Conservation (phyloP, 1,140 invertebrate species). For the Zaprionus vittiger region DNA sequence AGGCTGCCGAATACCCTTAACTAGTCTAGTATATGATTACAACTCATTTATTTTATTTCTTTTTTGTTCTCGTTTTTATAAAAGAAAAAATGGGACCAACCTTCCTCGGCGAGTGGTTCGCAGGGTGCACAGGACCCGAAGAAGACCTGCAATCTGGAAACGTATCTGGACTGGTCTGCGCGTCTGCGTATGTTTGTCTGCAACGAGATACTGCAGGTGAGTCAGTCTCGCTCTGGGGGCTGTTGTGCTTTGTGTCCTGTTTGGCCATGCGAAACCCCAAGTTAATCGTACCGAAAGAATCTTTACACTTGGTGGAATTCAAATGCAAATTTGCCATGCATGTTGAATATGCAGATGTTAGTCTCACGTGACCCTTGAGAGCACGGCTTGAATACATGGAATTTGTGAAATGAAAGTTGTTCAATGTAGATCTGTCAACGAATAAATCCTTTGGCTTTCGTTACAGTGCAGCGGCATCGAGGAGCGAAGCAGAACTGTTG, state of each 20-base stretch:
- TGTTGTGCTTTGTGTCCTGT: neutral
- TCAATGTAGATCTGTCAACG: slow-evolving; percentile 13
- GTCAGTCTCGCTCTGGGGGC: neutral
- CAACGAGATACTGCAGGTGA: slow-evolving; percentile 84
- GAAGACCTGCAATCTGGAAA: slow-evolving; percentile 84
- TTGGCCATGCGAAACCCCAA: slow-evolving; percentile 15
- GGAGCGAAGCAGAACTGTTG: slow-evolving; percentile 67
- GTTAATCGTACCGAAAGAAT: slow-evolving; percentile 55
- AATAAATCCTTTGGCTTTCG: slow-evolving; percentile 36
- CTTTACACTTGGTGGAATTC: slow-evolving; percentile 62
- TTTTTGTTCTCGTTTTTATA: neutral
- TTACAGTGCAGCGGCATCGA: slow-evolving; percentile 73
- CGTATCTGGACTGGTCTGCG: slow-evolving; percentile 82
- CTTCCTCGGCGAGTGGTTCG: slow-evolving; percentile 64
- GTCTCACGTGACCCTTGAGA: slow-evolving; percentile 13
- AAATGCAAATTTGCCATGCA: slow-evolving; percentile 64
- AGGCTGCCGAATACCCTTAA: neutral
- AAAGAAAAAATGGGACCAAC: slow-evolving; percentile 80
- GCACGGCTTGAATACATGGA: neutral
- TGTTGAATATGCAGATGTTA: slow-evolving; percentile 49
- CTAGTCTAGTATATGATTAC: neutral
- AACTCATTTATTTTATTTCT: neutral
- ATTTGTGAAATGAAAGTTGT: neutral
- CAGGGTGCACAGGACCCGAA: slow-evolving; percentile 78
- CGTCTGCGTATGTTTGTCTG: slow-evolving; percentile 82